Base-by-base conservation (phyloP, 1,140 invertebrate genomes). In the Ceratina australensis region DNA sequence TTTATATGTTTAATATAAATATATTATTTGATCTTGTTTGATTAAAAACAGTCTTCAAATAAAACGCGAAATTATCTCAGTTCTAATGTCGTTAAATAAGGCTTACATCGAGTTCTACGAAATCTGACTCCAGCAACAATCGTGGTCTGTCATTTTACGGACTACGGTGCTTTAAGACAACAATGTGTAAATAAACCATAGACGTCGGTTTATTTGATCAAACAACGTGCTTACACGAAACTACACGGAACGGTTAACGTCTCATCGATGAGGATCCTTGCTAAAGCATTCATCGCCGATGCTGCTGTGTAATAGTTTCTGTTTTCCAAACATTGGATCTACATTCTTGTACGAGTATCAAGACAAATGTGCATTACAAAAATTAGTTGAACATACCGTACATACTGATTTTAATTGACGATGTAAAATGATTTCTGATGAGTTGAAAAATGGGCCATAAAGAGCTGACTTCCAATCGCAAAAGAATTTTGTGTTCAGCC, bases 111-210 rank as follows among this genome's bases (percentile, higher is more conserved):
- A 76, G 57, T 87, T 85, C 77, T 80, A 68, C 74, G 87, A 86
- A 87, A 81, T 80, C 66, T 83, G 61, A 61, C 49, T 82, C 76
- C 33, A 86, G 82, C 84, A 88, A 83, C 77, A 69, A 75, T 79
- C 65, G 73, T 73, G 76, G 87, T 87, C 84, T 88, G 89, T 85
- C 88, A 82, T 88, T 88, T 89, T 86, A 86, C 85, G 79, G 81
- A 52, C 72, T 72, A 71, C 67, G 75, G 83, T 87, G 88, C 71
- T 88, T 87, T 79, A 81, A 86, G 71, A 60, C 74, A 73, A 69
- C 68, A 60, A 75, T 80, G 66, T 79, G 80, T 87, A 89, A 88
- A 89, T 89, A 89, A 89, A 89, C 87, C 26, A 65, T 63, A 75
- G 64, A 61, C 61, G 49, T 24, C 42, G 59, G 83, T 85, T 84